Evolutionary conservation across 1,140 invertebrate species (phyloP).

Genomic region (Drosophila trapezifrons): DNA sequence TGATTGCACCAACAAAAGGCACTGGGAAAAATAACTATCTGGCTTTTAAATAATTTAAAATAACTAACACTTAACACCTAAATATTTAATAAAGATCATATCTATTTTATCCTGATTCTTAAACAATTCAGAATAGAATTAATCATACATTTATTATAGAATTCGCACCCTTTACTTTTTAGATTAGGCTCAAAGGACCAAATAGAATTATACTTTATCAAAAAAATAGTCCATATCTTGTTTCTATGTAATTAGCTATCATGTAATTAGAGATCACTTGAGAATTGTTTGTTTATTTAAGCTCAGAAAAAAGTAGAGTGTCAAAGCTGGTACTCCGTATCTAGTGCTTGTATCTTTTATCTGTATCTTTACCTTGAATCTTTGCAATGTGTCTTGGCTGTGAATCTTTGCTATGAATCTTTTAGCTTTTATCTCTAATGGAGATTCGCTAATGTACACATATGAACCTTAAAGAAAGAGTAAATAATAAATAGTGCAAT

Average conservation of each 20-base stretch:
- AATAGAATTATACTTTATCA: background rate
- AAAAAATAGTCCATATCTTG: background rate
- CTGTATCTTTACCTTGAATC: constrained; percentile 1
- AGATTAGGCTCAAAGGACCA: too few species aligned
- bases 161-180: too few species aligned
- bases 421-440: background rate
- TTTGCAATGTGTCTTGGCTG: too few species aligned
- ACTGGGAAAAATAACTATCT: constrained; percentile 10
- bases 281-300: background rate
- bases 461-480: background rate
- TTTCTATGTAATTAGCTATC: background rate
- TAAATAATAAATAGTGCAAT: background rate
- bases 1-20: constrained; percentile 12
- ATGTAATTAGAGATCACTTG: too few species aligned
- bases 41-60: background rate
- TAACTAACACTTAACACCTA: background rate
- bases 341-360: background rate
- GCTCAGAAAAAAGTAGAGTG: too few species aligned
- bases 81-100: background rate
- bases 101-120: background rate
- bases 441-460: too few species aligned
- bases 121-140: too few species aligned
- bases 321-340: background rate
- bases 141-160: too few species aligned
- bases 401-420: background rate